Base-by-base conservation (phyloP, 2,888 invertebrate genomes). In the Caenorhabditis panamensis region DNA sequence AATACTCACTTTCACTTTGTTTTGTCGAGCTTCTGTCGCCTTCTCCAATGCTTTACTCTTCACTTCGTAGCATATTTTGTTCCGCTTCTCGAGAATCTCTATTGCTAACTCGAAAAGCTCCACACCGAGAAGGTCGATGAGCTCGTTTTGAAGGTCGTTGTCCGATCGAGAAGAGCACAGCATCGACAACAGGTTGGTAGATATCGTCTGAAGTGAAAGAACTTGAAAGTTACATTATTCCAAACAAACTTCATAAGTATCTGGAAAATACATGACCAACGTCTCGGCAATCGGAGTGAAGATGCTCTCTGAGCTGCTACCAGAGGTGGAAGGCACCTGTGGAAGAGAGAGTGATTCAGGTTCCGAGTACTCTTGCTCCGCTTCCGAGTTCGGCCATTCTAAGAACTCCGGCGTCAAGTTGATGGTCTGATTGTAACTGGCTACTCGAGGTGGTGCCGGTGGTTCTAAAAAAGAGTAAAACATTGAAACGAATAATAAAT, bases 111-210 rank as follows among this genome's bases (percentile, higher is more conserved):
- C 95, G 91, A 95, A 94, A 87, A 94, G 91, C 85, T 96, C 95
- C 91, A 95, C 96, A 0, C 97, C 97, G 26, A 96, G 93, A 4
- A 96, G 92, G 88, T 97, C 97, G 91, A 96, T 95, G 22, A 86
- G 69, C 47, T 87, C 87, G 24, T 66, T 66, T 69, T 87, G 87
- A 5, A 87, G 47, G 37, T 84, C 82, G 11, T 83, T 84, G 37
- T 79, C 79, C 3, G 73, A 64, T 6, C 69, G 68, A 6, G 58
- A 31, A 0, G 79, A 79, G 8, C 62, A 58, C 13, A 79, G 22
- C 58, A 79, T 58, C 24, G 68, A 62, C 6, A 79, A 20, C 3
- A 79, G 37, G 24, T 51, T 68, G 11, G 28, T 31, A 6, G 51
- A n/a, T 13, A 79, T 79, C 26, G 73, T 73, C 72, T 79, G 62